Base-by-base conservation (phyloP, 2,888 invertebrate species). In the Holacanthella duospinosa region DNA sequence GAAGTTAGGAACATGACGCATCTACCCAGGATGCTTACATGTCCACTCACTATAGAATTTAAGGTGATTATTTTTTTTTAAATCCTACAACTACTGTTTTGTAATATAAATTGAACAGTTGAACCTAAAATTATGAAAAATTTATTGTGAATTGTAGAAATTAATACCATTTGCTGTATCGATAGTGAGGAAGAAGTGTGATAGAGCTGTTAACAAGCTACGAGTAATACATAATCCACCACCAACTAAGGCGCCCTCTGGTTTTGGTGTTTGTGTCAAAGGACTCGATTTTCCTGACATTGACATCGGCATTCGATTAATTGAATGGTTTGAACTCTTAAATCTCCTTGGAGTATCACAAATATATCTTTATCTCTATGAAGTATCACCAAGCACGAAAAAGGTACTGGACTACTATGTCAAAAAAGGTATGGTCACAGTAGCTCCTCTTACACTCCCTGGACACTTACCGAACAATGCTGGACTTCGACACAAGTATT, bases 181-280 rank as follows among this genome's bases (percentile, higher is more conserved):
- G 4, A 9, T 48, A 4, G 48, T 48, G 21, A 36, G 9, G 9
- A 36, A 36, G 16, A 21, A 48, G n/a, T 26, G 55, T 24, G 55
- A 24, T 4, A 4, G 9, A 4, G 26, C 55, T n/a, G 26, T 26
- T 24, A 55, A 55, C n/a, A 6, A 3, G 9, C 24, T 55, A 6
- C 4, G n/a, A 27, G 27, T 55, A 4, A 55, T 27, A 24, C 28
- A 26, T 26, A 53, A 21, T 21, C 6, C 4, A 21, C 53, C 24
- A 21, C 21, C 53, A 16, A 53, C n/a, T n/a, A n/a, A 53, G 9
- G 6, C n/a, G 53, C 21, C 19, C 53, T 9, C 26, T 4, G 55
- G 26, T 4, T 55, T 55, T 55, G 55, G 27, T 16, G 55, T 55
- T 26, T 55, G 55, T 26, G 55, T 55, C 55, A 55, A 55, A 55